Evolutionary conservation across 2,888 invertebrate species (phyloP).

Genomic region (Ecliptopera silaceata): DNA sequence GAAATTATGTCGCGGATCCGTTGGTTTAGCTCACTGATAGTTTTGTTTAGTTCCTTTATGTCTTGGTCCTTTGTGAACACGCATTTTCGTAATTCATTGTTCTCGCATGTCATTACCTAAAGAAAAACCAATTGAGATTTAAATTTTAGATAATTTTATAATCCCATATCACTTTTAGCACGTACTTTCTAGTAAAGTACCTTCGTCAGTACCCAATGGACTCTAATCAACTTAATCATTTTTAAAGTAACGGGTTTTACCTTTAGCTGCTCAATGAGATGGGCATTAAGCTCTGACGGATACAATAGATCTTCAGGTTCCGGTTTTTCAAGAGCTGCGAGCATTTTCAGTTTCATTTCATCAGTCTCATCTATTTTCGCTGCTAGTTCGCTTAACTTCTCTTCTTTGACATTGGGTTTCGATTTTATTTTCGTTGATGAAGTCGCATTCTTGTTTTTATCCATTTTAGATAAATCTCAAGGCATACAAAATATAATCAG

Average conservation of each 20-base stretch:
- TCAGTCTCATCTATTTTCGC: slow-evolving; percentile 77
- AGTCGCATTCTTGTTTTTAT: slow-evolving; percentile 43
- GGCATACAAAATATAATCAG: slow-evolving; percentile 10
- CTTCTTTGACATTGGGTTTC: slow-evolving; percentile 53
- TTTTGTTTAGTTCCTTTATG: slow-evolving; percentile 68
- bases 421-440: slow-evolving; percentile 45
- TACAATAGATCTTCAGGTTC: slow-evolving; percentile 77
- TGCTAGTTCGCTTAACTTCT: slow-evolving; percentile 57
- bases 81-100: slow-evolving; percentile 79
- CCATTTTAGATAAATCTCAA: slow-evolving; percentile 43
- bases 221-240: too few species aligned
- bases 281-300: slow-evolving; percentile 84
- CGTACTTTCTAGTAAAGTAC: too few species aligned
- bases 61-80: slow-evolving; percentile 74
- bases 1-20: slow-evolving; percentile 80
- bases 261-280: slow-evolving; percentile 83
- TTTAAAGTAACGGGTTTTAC: slow-evolving; percentile 50
- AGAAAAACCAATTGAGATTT: background rate
- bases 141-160: background rate
- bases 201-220: too few species aligned
- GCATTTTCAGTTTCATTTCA: slow-evolving; percentile 77
- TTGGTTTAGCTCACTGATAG: slow-evolving; percentile 67
- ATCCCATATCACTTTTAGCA: too few species aligned
- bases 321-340: slow-evolving; percentile 62
- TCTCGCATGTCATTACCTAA: slow-evolving; percentile 82